Conservation (phyloP, 1,140 invertebrate genomes). For the Nomia melanderi region DNA sequence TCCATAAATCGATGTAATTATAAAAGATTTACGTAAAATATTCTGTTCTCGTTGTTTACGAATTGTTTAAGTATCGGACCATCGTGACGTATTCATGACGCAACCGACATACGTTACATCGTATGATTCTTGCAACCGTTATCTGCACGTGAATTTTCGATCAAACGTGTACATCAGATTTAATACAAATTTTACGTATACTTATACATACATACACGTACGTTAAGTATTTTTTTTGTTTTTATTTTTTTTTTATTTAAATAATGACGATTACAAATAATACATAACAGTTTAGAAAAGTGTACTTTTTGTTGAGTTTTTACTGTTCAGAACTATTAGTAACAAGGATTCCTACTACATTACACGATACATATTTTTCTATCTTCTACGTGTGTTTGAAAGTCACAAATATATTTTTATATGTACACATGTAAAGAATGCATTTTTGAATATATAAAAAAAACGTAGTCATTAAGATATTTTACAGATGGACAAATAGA, state of each 20-base stretch:
- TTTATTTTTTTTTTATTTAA: background rate
- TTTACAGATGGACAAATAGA: background rate
- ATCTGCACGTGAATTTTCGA: background rate
- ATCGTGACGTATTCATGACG: conserved; percentile 18
- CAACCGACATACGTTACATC: conserved; percentile 32
- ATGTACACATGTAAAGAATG: background rate
- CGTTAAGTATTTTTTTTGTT: background rate
- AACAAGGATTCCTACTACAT: too few relatives aligned
- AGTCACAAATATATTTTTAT: background rate
- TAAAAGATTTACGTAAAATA: background rate
- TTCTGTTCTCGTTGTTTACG: background rate
- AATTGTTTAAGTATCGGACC: conserved; percentile 9
- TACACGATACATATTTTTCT: too few relatives aligned
- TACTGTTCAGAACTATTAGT: too few relatives aligned
- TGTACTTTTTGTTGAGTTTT: too few relatives aligned
- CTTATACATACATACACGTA: background rate
- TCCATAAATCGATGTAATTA: background rate
- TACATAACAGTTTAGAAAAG: too few relatives aligned
- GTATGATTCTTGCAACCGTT: conserved; percentile 14
- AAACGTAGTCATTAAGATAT: background rate
- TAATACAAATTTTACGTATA: background rate
- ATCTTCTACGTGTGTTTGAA: background rate
- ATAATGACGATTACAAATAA: background rate
- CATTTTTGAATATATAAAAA: background rate
- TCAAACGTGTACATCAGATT: background rate